A percentile compares a stretch with the other conserved stretches of the same genome.
Conservation (phyloP, 2,113 vertebrate genomes). For the Ammodytes dubius region DNA sequence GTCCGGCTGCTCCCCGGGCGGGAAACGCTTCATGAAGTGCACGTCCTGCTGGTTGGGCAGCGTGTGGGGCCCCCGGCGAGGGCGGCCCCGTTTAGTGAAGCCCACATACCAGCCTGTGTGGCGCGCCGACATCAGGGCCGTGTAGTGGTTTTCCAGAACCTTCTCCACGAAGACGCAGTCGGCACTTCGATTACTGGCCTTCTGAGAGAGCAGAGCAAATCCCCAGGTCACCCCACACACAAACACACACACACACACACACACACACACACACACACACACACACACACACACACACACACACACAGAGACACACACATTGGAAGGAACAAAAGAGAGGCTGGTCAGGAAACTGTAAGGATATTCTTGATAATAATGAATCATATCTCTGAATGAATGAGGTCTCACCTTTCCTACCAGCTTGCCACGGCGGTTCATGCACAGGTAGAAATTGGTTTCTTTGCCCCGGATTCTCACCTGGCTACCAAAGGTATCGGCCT, state of each 20-base stretch:
- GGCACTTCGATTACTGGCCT: constrained; percentile 85
- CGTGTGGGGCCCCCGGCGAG: constrained; percentile 84
- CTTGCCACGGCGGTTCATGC: constrained; percentile 88
- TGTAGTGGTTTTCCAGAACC: constrained; percentile 90
- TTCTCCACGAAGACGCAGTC: constrained; percentile 89
- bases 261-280: constrained; percentile 48
- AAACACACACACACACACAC: constrained; percentile 32
- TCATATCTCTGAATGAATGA: constrained; percentile 30
- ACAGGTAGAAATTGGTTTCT: constrained; percentile 88
- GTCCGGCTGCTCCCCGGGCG: constrained; percentile 84
- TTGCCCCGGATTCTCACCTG: constrained; percentile 89
- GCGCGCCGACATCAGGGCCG: constrained; percentile 87
- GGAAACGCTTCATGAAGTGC: constrained; percentile 88
- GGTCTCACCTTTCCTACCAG: constrained; percentile 87
- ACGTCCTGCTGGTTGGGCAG: constrained; percentile 87
- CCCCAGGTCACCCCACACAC: constrained; percentile 24
- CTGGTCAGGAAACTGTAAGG: constrained; percentile 65
- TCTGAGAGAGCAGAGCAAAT: constrained; percentile 74
- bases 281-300: constrained; percentile 6
- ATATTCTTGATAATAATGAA: not conserved
- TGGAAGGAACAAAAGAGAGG: constrained; percentile 65
- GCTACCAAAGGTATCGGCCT: constrained; percentile 89
- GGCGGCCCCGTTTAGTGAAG: constrained; percentile 86
- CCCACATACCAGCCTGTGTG: constrained; percentile 88
- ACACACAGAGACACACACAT: constrained; percentile 57